Evolutionary conservation across 2,888 invertebrate species (phyloP), one percentile per base, ranked within the genome.

Genomic region (Oegoconia quadripuncta): DNA sequence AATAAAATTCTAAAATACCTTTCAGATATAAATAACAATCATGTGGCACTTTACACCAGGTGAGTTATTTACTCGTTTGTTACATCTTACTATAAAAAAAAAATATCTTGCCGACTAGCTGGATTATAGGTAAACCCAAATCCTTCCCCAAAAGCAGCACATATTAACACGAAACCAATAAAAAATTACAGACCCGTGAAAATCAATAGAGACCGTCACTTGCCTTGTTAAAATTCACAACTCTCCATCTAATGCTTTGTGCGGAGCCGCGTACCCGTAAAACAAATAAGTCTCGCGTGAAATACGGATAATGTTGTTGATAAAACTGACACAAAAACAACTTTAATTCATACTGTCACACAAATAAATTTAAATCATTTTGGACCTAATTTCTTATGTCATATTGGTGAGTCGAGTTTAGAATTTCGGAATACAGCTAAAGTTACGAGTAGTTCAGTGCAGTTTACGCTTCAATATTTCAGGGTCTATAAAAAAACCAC

Each of bases 261-360:
- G 62, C 51, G 35, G 58, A 70, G 58, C 66, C 55, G 51, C 53
- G 50, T 45, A 54, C 54, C 59, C 72, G 67, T 73, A 75, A 81
- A 74, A 83, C 82, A 81, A 81, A 82, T 59, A 78, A 72, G 51
- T 78, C 68, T 78, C 64, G 69, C 80, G 81, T 81, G 68, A 81
- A 81, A 80, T 76, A 66, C 63, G 63, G 61, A 73, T 77, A 68
- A 74, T 51, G 52, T 56, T 72, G 66, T 68, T 68, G 68, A 59
- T 64, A 60, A 69, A 70, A 64, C 61, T 64, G 29, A 41, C 46
- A 52, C n/a, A 51, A 41, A 48, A 56, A 50, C 42, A 52, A 38
- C 9, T 39, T 51, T 41, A 6, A 11, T 5, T 2, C 20, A 13
- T 12, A 6, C 5, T 3, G 7, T 20, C 14, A 9, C 5, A 3